phyloP scores from a whole-genome alignment of 2,797 vertebrate species.

The Chaunax sp. region DNA sequence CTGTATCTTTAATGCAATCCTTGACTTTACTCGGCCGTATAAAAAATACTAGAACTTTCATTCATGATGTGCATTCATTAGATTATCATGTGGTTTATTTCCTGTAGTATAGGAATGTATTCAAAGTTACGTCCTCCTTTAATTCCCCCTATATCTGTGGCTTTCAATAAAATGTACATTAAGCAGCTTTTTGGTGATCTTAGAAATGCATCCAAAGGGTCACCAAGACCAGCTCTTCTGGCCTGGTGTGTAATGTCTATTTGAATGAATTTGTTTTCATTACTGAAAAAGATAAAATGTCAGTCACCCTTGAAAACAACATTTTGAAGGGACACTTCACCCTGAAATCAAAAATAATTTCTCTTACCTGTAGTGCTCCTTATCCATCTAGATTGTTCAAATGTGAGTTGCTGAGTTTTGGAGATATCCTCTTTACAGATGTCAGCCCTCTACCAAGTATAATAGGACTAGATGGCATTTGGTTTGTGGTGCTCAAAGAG shows the following conservation, averaged over 20 bases:
- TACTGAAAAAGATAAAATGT: not conserved
- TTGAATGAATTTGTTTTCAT: not conserved
- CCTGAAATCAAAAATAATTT: too few relatives aligned
- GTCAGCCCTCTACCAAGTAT: too few relatives aligned
- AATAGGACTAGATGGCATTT: too few relatives aligned
- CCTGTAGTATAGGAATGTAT: conserved; percentile 2
- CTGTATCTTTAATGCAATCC: not conserved
- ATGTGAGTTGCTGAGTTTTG: too few relatives aligned
- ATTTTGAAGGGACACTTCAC: too few relatives aligned
- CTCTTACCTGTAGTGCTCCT: too few relatives aligned
- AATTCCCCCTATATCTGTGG: too few relatives aligned
- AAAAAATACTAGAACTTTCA: not conserved
- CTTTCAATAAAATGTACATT: not conserved
- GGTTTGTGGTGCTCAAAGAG: too few relatives aligned
- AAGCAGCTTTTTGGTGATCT: not conserved
- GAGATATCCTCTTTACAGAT: too few relatives aligned
- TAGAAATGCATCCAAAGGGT: not conserved
- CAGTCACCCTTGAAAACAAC: too few relatives aligned
- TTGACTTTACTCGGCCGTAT: not conserved
- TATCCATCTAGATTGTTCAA: too few relatives aligned
- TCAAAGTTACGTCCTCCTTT: not conserved
- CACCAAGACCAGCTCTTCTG: not conserved
- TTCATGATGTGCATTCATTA: not conserved
- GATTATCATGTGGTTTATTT: not conserved
- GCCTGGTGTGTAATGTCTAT: not conserved